phyloP scores from a whole-genome alignment of 2,797 vertebrate species.

The Diceros bicornis region DNA sequence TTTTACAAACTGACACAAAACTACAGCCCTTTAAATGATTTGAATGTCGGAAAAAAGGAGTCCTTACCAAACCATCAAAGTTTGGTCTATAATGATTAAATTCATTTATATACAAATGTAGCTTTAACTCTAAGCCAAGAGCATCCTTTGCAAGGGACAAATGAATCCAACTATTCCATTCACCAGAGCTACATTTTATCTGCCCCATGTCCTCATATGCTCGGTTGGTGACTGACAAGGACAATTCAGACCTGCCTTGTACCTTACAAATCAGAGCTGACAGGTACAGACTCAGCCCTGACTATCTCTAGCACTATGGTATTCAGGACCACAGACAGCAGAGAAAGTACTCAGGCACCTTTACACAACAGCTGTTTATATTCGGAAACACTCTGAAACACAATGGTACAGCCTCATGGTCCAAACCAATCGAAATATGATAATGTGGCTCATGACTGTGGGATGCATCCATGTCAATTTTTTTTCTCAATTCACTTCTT shows the following conservation, averaged over 20 bases:
- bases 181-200: neutral
- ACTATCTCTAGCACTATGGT: neutral
- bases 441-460: fast-evolving
- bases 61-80: neutral
- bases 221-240: slow-evolving; percentile 8
- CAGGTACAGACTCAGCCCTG: neutral
- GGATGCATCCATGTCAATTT: neutral
- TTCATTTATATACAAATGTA: slow-evolving; percentile 20
- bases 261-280: slow-evolving; percentile 59
- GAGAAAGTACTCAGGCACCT: neutral
- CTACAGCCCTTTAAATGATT: slow-evolving; percentile 12
- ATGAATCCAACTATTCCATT: neutral
- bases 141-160: neutral
- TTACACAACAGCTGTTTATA: neutral
- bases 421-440: fast-evolving
- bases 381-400: neutral
- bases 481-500: neutral
- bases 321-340: neutral
- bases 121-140: neutral
- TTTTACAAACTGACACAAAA: slow-evolving; percentile 68
- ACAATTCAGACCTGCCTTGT: neutral
- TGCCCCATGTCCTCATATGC: neutral
- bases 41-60: neutral
- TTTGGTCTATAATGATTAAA: neutral
- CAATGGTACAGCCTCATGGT: fast-evolving